Evolutionary conservation across 2,113 vertebrate genomes (phyloP).

Genomic region (Solenodon paradoxus): DNA sequence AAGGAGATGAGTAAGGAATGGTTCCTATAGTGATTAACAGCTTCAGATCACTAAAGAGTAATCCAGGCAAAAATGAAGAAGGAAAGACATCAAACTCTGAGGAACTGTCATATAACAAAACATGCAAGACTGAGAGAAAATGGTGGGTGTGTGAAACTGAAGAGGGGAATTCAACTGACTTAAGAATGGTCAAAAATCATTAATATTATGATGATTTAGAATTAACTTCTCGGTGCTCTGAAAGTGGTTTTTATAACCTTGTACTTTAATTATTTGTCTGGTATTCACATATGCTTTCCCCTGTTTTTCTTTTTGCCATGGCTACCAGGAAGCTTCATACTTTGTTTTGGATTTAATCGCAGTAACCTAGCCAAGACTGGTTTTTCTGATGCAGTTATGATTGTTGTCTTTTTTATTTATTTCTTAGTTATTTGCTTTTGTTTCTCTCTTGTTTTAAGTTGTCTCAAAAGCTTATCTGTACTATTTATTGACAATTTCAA

Average conservation of each 20-base stretch:
- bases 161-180: not conserved
- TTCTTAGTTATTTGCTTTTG: not conserved
- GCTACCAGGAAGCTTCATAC: not conserved
- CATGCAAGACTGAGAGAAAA: not conserved
- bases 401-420: not conserved
- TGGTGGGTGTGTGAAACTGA: not conserved
- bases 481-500: not conserved
- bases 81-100: not conserved
- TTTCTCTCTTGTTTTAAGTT: not conserved
- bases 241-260: not conserved
- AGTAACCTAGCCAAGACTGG: not conserved
- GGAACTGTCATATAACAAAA: not conserved
- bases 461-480: not conserved
- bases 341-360: not conserved
- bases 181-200: not conserved
- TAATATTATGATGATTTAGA: not conserved
- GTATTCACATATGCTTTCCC: not conserved
- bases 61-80: not conserved
- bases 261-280: not conserved
- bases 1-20: not conserved
- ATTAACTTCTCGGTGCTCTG: not conserved
- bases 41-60: not conserved
- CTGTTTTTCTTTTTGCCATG: not conserved
- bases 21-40: not conserved
- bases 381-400: not conserved